These are phyloP conservation scores for Eupithecia exiguata DNA, from an alignment of 2,888 invertebrate species.

Conservation along the genomic window DNA sequence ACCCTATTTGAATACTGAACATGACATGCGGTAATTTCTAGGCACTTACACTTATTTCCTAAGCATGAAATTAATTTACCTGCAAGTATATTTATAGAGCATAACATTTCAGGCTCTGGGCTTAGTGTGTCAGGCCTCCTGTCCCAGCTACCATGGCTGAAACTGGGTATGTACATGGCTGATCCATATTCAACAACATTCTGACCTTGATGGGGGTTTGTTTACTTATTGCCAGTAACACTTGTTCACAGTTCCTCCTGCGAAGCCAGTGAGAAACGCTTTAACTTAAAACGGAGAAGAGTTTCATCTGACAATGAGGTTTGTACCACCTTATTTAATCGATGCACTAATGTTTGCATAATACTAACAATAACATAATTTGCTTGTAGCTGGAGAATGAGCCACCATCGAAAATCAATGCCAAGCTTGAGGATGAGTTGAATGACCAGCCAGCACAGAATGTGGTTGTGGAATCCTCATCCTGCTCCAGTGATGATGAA, in stretches of 20 bases:
- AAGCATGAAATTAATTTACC: conserved; percentile 47
- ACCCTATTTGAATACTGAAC: conserved; percentile 80
- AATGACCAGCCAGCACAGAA: conserved; percentile 68
- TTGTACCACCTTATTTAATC: conserved; percentile 45
- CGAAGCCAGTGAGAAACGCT: conserved; percentile 70
- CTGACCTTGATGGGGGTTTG: conserved; percentile 68
- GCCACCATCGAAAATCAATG: conserved; percentile 71
- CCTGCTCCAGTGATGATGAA: conserved; percentile 77
- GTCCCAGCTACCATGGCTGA: conserved; percentile 72
- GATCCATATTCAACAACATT: conserved; percentile 52
- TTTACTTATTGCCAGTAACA: conserved; percentile 62
- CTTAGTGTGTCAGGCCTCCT: conserved; percentile 59
- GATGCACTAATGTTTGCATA: conserved; percentile 18
- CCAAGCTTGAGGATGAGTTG: conserved; percentile 61
- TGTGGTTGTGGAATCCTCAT: conserved; percentile 76
- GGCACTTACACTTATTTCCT: conserved; percentile 58
- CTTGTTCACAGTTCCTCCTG: conserved; percentile 69
- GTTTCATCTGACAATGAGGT: conserved; percentile 79
- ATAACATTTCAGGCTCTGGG: conserved; percentile 66
- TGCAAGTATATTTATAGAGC: conserved; percentile 49
- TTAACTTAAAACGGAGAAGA: conserved; percentile 76
- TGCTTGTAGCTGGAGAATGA: conserved; percentile 75
- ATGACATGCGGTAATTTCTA: conserved; percentile 82
- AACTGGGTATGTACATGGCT: conserved; percentile 72
- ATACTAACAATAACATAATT: conserved; percentile 26